These are phyloP conservation scores for Syngnathoides biaculeatus DNA, from an alignment of 2,113 vertebrate species.

Conservation along the genomic window DNA sequence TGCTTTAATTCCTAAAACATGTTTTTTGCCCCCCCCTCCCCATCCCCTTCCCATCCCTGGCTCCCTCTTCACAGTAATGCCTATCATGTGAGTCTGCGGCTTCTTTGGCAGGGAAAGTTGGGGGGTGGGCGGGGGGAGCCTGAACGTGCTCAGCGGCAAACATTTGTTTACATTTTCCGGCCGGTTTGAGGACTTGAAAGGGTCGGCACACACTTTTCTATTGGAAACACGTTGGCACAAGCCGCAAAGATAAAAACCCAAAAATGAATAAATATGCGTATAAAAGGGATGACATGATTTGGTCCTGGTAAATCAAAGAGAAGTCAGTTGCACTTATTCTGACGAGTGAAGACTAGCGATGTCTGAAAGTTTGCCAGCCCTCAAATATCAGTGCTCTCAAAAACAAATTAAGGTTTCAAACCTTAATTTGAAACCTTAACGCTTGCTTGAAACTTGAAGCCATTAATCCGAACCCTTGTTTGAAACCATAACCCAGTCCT, in stretches of 20 bases:
- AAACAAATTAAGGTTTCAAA: not conserved
- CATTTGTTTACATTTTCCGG: constrained; percentile 74
- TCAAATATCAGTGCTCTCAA: not conserved
- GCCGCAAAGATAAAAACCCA: not conserved
- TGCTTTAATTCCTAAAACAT: constrained; percentile 77
- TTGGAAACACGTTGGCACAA: constrained; percentile 72
- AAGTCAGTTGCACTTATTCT: not conserved
- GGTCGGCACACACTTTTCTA: constrained; percentile 51
- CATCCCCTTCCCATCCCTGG: not conserved
- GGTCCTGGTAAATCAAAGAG: not conserved
- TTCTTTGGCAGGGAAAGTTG: constrained; percentile 45
- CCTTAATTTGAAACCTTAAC: not conserved
- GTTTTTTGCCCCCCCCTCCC: constrained; percentile 31
- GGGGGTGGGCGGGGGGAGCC: constrained; percentile 17
- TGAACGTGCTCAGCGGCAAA: constrained; percentile 75
- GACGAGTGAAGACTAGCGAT: not conserved
- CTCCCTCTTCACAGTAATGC: constrained; percentile 62
- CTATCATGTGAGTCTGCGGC: constrained; percentile 67
- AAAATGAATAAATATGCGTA: not conserved
- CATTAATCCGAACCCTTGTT: not conserved
- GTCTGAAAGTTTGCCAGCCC: not conserved
- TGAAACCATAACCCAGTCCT: not conserved
- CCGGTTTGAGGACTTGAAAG: constrained; percentile 71
- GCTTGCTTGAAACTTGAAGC: not conserved
- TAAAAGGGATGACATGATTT: not conserved